Conservation (phyloP, 2,113 vertebrate species). For the Chunga burmeisteri region DNA sequence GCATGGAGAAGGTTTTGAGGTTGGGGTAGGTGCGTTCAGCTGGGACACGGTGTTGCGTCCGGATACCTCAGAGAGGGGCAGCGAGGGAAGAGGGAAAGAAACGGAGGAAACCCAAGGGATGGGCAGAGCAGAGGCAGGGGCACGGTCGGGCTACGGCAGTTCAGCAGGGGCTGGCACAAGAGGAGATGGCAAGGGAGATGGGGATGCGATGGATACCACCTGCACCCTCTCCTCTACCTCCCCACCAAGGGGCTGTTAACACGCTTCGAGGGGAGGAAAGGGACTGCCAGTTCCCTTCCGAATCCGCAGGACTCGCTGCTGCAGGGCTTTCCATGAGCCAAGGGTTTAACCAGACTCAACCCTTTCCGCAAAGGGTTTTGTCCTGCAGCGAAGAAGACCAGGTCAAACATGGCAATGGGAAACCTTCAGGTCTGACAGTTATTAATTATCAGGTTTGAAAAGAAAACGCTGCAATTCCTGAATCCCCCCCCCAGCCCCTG, state of each 20-base stretch:
- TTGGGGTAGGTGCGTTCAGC: background rate
- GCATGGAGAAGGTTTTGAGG: background rate
- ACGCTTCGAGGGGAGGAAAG: fast-evolving
- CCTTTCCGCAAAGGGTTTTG: background rate
- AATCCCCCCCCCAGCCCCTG: background rate
- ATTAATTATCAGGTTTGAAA: background rate
- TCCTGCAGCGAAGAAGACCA: background rate
- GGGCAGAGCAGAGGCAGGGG: background rate
- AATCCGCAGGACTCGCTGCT: fast-evolving
- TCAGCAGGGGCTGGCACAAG: background rate
- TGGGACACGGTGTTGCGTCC: background rate
- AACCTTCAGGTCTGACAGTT: background rate
- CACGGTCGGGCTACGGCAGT: fast-evolving
- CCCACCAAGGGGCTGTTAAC: background rate
- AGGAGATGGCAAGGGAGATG: background rate
- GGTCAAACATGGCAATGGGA: background rate
- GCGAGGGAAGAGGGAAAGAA: fast-evolving
- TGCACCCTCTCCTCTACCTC: background rate
- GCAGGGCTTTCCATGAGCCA: background rate
- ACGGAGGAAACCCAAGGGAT: background rate
- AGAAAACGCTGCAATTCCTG: background rate
- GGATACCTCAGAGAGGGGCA: background rate
- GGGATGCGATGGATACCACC: background rate
- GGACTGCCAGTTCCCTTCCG: background rate
- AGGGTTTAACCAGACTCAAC: background rate